Evolutionary conservation across 35 echinoderm and acorn worm species (phyloP).

Genomic region (Heliocidaris erythrogramma): DNA sequence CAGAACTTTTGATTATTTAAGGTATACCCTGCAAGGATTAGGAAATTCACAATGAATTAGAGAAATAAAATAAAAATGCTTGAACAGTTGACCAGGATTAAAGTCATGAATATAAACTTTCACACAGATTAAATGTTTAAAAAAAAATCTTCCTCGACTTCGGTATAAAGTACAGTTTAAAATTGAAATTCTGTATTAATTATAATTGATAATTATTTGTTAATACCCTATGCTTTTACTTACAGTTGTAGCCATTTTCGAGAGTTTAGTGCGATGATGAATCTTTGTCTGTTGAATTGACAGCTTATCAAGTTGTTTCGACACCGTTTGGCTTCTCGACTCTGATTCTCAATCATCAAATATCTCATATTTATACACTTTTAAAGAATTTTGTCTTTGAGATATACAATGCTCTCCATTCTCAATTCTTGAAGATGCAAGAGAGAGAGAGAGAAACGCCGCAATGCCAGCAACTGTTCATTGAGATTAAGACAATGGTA

Average conservation of each 20-base stretch:
- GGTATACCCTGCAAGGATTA: too few species aligned
- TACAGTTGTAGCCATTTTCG: neutral
- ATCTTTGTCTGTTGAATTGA: neutral
- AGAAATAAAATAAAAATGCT: too few species aligned
- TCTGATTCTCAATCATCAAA: neutral
- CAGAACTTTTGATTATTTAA: too few species aligned
- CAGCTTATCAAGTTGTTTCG: neutral
- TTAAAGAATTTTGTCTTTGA: neutral
- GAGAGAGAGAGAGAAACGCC: neutral
- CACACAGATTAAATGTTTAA: too few species aligned
- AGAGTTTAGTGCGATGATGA: neutral
- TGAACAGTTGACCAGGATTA: too few species aligned
- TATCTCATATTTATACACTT: neutral
- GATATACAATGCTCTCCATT: neutral
- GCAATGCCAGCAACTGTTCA: neutral
- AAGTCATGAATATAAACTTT: too few species aligned
- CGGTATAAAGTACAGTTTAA: too few species aligned
- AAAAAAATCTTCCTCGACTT: too few species aligned
- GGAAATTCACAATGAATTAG: too few species aligned
- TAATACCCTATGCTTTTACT: neutral
- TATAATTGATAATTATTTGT: neutral
- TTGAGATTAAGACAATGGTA: neutral
- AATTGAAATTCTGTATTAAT: too few species aligned
- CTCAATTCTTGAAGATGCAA: neutral
- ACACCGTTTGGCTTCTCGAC: neutral